A percentile compares a stretch with the other conserved stretches of the same genome.
phyloP scores from a whole-genome alignment of 2,797 vertebrate species.

The Oreonectes daqikongensis region DNA sequence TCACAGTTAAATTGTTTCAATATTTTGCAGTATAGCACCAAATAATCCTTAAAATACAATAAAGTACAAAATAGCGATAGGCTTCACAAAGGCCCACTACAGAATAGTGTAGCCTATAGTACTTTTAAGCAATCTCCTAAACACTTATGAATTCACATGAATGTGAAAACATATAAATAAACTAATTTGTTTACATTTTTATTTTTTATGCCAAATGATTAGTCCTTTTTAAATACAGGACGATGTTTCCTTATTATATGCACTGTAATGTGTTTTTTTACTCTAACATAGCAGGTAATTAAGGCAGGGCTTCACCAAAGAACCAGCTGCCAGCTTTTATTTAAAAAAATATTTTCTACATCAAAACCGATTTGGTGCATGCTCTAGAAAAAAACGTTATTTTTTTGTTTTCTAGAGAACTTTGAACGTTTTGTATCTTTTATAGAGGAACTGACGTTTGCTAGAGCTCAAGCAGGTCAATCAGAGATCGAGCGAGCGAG shows the following conservation, averaged over 20 bases:
- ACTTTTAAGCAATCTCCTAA: no score
- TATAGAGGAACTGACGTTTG: slow-evolving; percentile 46
- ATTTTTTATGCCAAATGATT: no score
- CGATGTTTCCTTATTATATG: neutral
- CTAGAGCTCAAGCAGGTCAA: slow-evolving; percentile 29
- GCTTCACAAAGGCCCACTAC: neutral
- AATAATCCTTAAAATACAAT: neutral
- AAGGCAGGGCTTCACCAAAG: neutral
- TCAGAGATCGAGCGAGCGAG: slow-evolving; percentile 8
- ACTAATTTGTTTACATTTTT: neutral
- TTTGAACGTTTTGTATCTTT: no score
- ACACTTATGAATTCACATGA: neutral
- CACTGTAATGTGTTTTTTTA: neutral
- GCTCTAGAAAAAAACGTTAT: neutral
- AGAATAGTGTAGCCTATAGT: no score
- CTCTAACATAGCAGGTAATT: no score
- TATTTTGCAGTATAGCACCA: no score
- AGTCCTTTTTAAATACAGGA: no score
- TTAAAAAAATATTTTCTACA: slow-evolving; percentile 1
- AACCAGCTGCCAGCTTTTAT: neutral
- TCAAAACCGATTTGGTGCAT: neutral
- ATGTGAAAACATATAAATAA: neutral
- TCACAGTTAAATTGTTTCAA: neutral
- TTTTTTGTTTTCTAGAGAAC: neutral
- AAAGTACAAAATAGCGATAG: neutral